phyloP scores from a whole-genome alignment of 2,888 invertebrate genomes.

The Siphlonurus alternatus region DNA sequence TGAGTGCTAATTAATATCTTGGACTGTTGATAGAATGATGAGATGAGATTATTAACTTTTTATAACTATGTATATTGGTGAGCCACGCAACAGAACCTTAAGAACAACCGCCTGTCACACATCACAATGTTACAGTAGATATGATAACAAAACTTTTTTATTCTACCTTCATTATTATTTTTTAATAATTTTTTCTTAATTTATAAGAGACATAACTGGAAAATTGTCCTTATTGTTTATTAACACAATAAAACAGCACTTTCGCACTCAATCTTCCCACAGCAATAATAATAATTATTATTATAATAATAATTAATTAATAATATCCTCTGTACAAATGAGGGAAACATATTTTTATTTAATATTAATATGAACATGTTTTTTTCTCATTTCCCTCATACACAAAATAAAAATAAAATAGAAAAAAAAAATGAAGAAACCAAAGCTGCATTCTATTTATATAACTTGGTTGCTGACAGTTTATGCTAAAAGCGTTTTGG shows the following conservation, averaged over 20 bases:
- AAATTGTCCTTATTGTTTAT: constrained; percentile 9
- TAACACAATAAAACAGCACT: constrained; percentile 9
- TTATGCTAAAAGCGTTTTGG: neutral
- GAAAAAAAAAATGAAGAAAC: neutral
- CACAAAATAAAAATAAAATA: neutral
- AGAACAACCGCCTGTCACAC: neutral
- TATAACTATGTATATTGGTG: neutral
- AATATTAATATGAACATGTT: neutral
- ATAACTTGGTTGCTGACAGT: neutral
- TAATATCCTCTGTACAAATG: constrained; percentile 5
- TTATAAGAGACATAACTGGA: constrained; percentile 8
- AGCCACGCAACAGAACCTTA: neutral
- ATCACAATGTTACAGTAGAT: neutral
- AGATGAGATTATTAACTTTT: neutral
- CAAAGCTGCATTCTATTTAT: neutral
- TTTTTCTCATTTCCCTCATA: constrained; percentile 5
- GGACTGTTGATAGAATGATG: neutral
- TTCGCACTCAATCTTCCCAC: constrained; percentile 7
- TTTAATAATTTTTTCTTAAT: neutral
- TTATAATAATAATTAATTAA: constrained; percentile 8
- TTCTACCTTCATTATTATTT: neutral
- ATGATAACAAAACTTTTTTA: neutral
- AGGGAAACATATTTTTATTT: constrained; percentile 2
- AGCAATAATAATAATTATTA: constrained; percentile 8
- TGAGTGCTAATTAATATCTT: too few relatives aligned